Conservation (phyloP, 2,888 invertebrate genomes). For the Himalopsyche kuldschensis region DNA sequence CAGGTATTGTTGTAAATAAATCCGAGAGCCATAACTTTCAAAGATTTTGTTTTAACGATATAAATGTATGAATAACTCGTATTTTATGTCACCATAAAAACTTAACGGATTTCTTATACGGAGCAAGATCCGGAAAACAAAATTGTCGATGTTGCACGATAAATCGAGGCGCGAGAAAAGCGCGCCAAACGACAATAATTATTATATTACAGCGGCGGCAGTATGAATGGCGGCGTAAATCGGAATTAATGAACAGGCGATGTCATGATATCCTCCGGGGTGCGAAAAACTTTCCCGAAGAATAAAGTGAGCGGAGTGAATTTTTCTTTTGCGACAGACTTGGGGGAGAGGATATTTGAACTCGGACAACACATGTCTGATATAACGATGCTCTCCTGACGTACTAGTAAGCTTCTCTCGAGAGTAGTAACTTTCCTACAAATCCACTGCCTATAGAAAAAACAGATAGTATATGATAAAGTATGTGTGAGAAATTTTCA, state of each 20-base stretch:
- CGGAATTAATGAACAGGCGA: background rate
- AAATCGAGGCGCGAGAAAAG: background rate
- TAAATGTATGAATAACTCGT: no score
- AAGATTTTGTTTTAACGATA: no score
- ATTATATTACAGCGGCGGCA: background rate
- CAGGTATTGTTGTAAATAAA: no score
- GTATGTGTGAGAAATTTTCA: background rate
- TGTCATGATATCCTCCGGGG: background rate
- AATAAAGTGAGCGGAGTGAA: background rate
- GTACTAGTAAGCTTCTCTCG: background rate
- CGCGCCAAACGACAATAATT: background rate
- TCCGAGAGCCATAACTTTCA: no score
- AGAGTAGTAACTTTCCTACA: background rate
- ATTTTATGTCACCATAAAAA: no score
- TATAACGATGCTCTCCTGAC: background rate
- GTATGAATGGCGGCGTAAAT: background rate
- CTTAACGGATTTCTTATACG: no score
- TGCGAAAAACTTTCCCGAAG: background rate
- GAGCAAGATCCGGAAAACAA: background rate
- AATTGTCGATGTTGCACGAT: background rate
- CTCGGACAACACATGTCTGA: background rate
- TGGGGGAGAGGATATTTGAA: background rate
- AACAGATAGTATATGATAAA: background rate
- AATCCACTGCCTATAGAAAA: background rate
- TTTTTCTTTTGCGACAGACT: background rate